Conservation (phyloP, 2,888 invertebrate species). For the Agonopterix alstromeriana region DNA sequence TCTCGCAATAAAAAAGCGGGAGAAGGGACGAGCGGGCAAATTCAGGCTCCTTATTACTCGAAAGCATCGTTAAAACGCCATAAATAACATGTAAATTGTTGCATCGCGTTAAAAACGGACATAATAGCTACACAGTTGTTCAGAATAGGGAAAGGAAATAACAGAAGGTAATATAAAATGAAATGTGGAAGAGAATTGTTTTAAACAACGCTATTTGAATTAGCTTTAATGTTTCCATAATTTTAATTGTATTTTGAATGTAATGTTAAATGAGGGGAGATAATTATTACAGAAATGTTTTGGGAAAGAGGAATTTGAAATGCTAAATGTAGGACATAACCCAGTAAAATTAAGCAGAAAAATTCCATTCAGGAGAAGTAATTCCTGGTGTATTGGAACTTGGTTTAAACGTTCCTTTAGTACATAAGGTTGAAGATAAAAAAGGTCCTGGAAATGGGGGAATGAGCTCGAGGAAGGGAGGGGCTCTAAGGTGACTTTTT, state of each 20-base stretch:
- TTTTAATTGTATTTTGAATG: neutral
- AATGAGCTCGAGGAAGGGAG: too few species aligned
- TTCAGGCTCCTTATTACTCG: slow-evolving; percentile 16
- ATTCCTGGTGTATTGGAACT: too few species aligned
- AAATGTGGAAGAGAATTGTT: slow-evolving; percentile 8
- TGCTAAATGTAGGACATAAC: too few species aligned
- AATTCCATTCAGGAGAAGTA: too few species aligned
- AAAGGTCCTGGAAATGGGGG: too few species aligned
- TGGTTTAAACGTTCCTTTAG: too few species aligned
- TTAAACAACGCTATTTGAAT: slow-evolving; percentile 3
- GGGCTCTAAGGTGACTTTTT: too few species aligned
- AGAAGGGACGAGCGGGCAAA: slow-evolving; percentile 3
- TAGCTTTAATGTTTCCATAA: neutral
- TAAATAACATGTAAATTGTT: slow-evolving; percentile 22
- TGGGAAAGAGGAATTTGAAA: too few species aligned
- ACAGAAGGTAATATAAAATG: slow-evolving; percentile 6
- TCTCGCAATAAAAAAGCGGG: slow-evolving; percentile 2
- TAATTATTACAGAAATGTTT: too few species aligned
- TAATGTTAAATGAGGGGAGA: too few species aligned
- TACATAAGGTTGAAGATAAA: too few species aligned
- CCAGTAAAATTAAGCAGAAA: too few species aligned
- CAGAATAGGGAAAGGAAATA: slow-evolving; percentile 6
- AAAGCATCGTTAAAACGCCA: slow-evolving; percentile 25
- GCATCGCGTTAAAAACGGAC: slow-evolving; percentile 14
- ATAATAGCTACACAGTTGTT: slow-evolving; percentile 10